Conservation (phyloP, 2,888 invertebrate species). For the Eupithecia exiguata region DNA sequence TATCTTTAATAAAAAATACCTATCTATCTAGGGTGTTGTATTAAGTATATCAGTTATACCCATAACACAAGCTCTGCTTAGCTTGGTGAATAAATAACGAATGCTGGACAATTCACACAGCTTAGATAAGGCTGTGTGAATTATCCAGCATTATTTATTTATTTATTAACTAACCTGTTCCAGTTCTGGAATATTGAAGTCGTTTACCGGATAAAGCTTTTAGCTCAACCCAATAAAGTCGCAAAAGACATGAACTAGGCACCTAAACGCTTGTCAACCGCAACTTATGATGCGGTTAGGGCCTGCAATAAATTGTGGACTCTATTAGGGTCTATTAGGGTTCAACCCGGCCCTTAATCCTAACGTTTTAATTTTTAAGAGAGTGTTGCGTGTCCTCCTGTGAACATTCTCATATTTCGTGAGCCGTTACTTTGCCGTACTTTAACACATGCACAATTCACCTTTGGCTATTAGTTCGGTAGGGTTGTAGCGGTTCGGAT, state of each 20-base stretch:
- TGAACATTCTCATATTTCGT: conserved; percentile 39
- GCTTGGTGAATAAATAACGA: too few relatives aligned
- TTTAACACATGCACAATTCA: conserved; percentile 36
- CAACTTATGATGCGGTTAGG: conserved; percentile 18
- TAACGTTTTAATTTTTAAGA: conserved; percentile 36
- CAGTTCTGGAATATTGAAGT: conserved; percentile 2
- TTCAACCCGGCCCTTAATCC: conserved; percentile 10
- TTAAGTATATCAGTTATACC: too few relatives aligned
- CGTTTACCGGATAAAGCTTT: neutral
- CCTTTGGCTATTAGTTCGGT: conserved; percentile 23
- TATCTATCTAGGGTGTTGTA: too few relatives aligned
- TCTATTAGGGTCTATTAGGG: conserved; percentile 31
- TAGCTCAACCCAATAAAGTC: conserved; percentile 3
- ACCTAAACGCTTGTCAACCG: neutral
- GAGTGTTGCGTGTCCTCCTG: conserved; percentile 23
- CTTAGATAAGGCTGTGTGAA: too few relatives aligned
- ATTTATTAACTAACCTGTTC: neutral
- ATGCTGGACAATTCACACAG: too few relatives aligned
- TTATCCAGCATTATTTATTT: too few relatives aligned
- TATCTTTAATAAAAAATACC: too few relatives aligned
- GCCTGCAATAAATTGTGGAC: conserved; percentile 24
- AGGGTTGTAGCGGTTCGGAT: conserved; percentile 13
- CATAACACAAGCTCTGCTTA: too few relatives aligned
- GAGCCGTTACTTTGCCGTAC: conserved; percentile 34
- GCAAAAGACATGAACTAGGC: conserved; percentile 8